These are phyloP conservation scores for Yponomeuta malinellus DNA, from an alignment of 2,888 invertebrate species.

Conservation along the genomic window DNA sequence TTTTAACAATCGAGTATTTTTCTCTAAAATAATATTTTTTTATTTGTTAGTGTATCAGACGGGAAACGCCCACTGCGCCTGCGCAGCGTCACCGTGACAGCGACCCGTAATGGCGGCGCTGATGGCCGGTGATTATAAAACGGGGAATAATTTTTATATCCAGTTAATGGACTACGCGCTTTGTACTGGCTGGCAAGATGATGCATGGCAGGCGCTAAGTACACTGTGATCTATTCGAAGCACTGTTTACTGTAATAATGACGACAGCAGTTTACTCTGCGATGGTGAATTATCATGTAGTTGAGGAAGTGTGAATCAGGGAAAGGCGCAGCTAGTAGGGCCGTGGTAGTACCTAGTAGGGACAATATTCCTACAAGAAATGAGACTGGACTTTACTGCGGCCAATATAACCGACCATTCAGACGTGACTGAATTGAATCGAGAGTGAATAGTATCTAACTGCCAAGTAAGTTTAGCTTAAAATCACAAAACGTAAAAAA, in stretches of 20 bases:
- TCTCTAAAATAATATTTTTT: background rate
- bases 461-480: no score
- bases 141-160: slow-evolving; percentile 23
- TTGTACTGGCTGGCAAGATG: background rate
- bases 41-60: background rate
- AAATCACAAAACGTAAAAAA: no score
- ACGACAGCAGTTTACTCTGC: background rate
- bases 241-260: background rate
- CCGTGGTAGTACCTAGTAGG: no score
- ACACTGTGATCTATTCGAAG: slow-evolving; percentile 11
- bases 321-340: no score
- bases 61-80: slow-evolving; percentile 38
- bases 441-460: no score
- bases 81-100: slow-evolving; percentile 57
- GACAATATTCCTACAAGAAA: no score
- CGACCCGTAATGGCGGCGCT: slow-evolving; percentile 32
- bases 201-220: slow-evolving; percentile 11
- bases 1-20: no score
- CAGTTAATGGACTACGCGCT: slow-evolving; percentile 15
- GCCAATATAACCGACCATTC: no score
- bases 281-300: no score
- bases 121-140: slow-evolving; percentile 43
- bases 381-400: no score
- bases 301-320: no score
- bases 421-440: no score